Base-by-base conservation (phyloP, 2,888 invertebrate genomes). In the Folsomia manolachei region DNA sequence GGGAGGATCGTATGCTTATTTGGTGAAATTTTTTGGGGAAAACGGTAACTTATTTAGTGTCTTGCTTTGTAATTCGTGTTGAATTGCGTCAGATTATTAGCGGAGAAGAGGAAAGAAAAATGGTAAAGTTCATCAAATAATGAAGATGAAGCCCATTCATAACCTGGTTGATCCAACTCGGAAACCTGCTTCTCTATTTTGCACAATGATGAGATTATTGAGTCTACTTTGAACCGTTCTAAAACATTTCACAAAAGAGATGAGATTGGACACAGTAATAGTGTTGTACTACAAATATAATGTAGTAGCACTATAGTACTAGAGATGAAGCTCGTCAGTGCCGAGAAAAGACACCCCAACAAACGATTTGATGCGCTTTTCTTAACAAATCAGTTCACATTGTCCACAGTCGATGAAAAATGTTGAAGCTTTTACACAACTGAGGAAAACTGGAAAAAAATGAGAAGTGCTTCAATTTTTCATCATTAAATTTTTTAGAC, bases 71-170 rank as follows among this genome's bases (percentile, higher is more conserved):
- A 39, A 4, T 39, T 39, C 39, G 14, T 9, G 39, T 39, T 4
- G 14, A 39, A 14, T 14, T 14, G 39, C 4, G 4, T 39, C 39
- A 39, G 39, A 39, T 39, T 39, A 39, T 39, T 39, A 39, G 39
- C 39, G 4, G 7, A 39, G 39, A 39, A 39, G 39, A 39, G 39
- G 7, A 39, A 39, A 39, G 39, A 39, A 39, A 14, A 39, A 39
- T 39, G 39, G 9, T 7, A 60, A 64, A 64, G 64, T 64, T 64
- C 64, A 64, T 64, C 64, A 64, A 64, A 64, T n/a, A 25, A 64
- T n/a, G n/a, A n/a, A n/a, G n/a, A 64, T 64, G 64, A 64, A 64
- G 64, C n/a, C 64, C 27, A 26, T 62, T 39, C 39, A 39, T 14
- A 39, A 14, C n/a, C n/a, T n/a, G n/a, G n/a, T n/a, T n/a, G n/a